These are phyloP conservation scores for Chromoteleia sp. DNA, from an alignment of 2,888 invertebrate genomes.

Conservation along the genomic window DNA sequence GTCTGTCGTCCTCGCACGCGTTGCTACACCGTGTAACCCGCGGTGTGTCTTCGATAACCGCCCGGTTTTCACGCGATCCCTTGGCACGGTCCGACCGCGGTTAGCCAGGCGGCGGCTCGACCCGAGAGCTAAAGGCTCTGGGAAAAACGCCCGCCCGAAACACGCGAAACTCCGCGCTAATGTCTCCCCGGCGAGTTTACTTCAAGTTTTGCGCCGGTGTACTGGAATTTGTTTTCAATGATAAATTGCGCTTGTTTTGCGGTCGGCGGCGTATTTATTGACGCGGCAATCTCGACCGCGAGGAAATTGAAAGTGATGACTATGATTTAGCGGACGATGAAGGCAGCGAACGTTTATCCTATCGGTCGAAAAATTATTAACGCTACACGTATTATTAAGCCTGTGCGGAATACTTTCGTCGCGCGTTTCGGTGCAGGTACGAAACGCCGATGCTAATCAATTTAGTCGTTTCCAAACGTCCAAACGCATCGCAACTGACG, in stretches of 20 bases:
- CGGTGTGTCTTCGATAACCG: conserved; percentile 56
- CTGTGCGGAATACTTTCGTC: neutral
- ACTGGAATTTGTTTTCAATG: too few relatives aligned
- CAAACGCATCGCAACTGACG: too few relatives aligned
- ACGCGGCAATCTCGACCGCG: too few relatives aligned
- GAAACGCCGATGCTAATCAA: conserved; percentile 21
- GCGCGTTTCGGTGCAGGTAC: conserved; percentile 12
- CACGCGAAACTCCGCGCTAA: too few relatives aligned
- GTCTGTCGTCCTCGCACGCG: conserved; percentile 49
- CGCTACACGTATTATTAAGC: neutral
- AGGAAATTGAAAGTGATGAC: neutral
- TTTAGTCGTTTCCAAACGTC: too few relatives aligned
- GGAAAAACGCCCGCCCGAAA: too few relatives aligned
- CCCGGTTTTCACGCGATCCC: conserved; percentile 67
- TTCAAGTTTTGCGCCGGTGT: too few relatives aligned
- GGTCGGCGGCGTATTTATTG: too few relatives aligned
- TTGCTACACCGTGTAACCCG: conserved; percentile 38
- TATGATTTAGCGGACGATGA: neutral
- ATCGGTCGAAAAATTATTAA: neutral
- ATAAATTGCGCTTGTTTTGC: neutral
- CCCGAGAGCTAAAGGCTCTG: conserved; percentile 13
- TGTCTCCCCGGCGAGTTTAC: too few relatives aligned
- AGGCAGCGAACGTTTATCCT: neutral
- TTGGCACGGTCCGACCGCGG: neutral
- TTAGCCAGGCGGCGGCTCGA: conserved; percentile 27